Percentiles rank a stretch among this genome's conserved stretches.
phyloP scores from a whole-genome alignment of 92 coral and sea anemone species.

The Epizoanthus fatuus region DNA sequence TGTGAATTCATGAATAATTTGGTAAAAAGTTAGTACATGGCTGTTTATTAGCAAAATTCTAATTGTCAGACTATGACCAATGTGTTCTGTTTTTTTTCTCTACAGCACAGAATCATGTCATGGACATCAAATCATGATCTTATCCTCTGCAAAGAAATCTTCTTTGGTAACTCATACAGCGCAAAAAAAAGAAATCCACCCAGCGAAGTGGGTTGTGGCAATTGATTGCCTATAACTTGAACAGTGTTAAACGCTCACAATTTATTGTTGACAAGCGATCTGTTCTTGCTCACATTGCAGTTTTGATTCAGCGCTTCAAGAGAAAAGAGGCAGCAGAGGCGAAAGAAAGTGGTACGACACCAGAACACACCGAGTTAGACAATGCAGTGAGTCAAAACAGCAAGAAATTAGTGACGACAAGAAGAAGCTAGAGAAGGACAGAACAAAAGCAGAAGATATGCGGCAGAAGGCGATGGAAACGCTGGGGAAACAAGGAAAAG shows the following conservation, averaged over 20 bases:
- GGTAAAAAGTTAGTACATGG: no score
- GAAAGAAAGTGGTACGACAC: constrained; percentile 57
- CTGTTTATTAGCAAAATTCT: no score
- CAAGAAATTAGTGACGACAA: constrained; percentile 50
- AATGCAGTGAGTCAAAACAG: constrained; percentile 38
- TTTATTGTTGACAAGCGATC: constrained; percentile 56
- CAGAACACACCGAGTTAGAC: constrained; percentile 52
- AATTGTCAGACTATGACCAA: no score
- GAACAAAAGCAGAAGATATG: constrained; percentile 52
- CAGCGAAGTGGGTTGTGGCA: constrained; percentile 64
- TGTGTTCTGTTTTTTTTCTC: no score
- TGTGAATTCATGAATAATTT: no score
- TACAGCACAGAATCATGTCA: constrained; percentile 32
- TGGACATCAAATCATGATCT: constrained; percentile 58
- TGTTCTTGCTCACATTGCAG: constrained; percentile 45
- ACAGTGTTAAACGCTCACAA: constrained; percentile 31
- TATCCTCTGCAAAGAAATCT: constrained; percentile 47
- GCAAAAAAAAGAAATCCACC: constrained; percentile 47
- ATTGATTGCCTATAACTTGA: constrained; percentile 50
- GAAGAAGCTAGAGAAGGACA: constrained; percentile 52
- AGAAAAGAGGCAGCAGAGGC: constrained; percentile 45
- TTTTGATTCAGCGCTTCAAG: constrained; percentile 56
- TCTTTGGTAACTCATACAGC: constrained; percentile 49
- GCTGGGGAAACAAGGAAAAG: constrained; percentile 1
- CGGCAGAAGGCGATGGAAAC: constrained; percentile 47